A percentile compares a stretch with the other conserved stretches of the same genome.
Conservation (phyloP, 2,888 invertebrate genomes). For the Acanthococcus lagerstroemiae region DNA sequence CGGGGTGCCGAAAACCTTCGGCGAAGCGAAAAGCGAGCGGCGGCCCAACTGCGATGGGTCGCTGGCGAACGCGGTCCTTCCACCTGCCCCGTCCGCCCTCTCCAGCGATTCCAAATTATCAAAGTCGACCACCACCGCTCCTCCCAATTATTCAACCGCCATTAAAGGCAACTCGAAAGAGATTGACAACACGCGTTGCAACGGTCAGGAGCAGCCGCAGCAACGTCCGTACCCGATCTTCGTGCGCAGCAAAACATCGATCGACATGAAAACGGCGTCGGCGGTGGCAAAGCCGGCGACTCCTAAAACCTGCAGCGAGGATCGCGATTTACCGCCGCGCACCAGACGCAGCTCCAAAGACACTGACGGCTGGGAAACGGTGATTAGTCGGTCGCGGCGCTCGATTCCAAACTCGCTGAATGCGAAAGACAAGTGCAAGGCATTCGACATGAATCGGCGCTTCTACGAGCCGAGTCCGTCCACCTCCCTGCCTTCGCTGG, state of each 20-base stretch:
- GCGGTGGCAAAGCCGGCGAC: neutral
- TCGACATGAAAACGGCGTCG: conserved; percentile 25
- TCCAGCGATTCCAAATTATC: neutral
- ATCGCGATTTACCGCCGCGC: neutral
- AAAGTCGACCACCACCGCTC: neutral
- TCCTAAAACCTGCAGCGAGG: neutral
- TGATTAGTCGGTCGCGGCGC: conserved; percentile 53
- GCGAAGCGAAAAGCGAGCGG: neutral
- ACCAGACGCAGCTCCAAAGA: conserved; percentile 33
- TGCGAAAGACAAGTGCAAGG: conserved; percentile 5
- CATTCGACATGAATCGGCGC: conserved; percentile 47
- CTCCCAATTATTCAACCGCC: neutral
- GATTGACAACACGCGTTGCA: neutral
- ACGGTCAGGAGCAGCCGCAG: neutral
- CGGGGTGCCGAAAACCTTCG: neutral
- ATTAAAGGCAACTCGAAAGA: neutral
- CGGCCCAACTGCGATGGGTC: too few species aligned
- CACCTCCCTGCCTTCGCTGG: conserved; percentile 66
- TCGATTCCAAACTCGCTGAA: conserved; percentile 46
- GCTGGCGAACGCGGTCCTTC: too few species aligned
- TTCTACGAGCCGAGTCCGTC: conserved; percentile 76
- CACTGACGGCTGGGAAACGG: conserved; percentile 79
- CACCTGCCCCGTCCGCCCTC: neutral
- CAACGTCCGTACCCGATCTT: neutral
- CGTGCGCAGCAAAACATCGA: conserved; percentile 32